Base-by-base conservation (phyloP, 1,140 invertebrate species). In the Tetramorium simillimum region DNA sequence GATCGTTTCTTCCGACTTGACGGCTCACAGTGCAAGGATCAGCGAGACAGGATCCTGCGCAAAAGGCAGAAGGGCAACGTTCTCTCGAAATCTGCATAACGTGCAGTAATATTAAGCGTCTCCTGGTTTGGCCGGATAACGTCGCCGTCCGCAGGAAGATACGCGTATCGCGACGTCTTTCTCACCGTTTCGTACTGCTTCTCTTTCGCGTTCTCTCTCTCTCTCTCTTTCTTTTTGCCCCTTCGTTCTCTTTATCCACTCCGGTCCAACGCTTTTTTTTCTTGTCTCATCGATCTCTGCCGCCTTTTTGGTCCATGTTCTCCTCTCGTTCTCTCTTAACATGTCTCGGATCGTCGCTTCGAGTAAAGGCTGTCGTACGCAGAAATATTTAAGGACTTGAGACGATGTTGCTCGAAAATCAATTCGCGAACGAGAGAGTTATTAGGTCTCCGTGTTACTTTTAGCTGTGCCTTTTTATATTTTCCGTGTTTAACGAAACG, bases 141-240 rank as follows among this genome's bases (percentile, higher is more conserved):
- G 91, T 89, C 88, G 87, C 28, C 62, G 69, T 86, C 62, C 85
- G 87, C 82, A 86, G 67, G 84, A 78, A 90, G 62, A 86, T 72
- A 84, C 86, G 73, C 65, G 16, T 93, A 94, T 93, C 93, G 92
- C 46, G 51, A 58, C 53, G 53, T 46, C 77, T 63, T 72, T 80
- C 51, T 67, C 58, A 46, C 28, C 70, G 67, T 60, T 43, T 24
- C 67, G 92, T 82, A 92, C 91, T 28, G 24, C 53, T 67, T 18
- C 49, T 72, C 37, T n/a, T 65, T 24, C 21, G 49, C 62, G 33
- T 58, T 21, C 2, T 43, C 43, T 93, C 28, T 56, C 43, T 93
- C 28, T 56, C 18, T 58, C 49, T 63, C 94, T 93, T 93, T 94
- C 92, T 94, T 94, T 91, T 93, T 93, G 12, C 24, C 58, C 21